phyloP scores from a whole-genome alignment of 2,888 invertebrate species.

The Polietes domitor region DNA sequence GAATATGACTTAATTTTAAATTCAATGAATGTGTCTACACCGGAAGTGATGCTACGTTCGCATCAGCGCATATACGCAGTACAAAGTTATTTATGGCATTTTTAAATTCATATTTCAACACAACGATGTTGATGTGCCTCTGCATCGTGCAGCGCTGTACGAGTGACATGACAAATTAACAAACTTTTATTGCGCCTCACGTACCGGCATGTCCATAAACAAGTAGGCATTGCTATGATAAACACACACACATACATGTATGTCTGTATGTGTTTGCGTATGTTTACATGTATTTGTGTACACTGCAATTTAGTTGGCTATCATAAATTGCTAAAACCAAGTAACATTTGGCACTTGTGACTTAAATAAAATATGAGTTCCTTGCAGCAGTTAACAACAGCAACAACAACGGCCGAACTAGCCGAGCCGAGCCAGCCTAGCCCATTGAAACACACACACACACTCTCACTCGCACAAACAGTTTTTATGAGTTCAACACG shows the following conservation, averaged over 20 bases:
- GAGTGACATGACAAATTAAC: constrained; percentile 7
- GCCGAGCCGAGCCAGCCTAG: not conserved
- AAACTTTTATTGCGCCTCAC: constrained; percentile 29
- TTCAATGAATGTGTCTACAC: not conserved
- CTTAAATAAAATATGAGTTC: constrained; percentile 52
- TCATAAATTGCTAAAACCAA: constrained; percentile 51
- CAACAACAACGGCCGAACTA: no score
- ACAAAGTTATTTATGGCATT: no score
- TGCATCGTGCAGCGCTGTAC: no score
- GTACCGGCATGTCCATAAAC: constrained; percentile 3
- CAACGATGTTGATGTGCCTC: not conserved
- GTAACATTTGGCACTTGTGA: constrained; percentile 50
- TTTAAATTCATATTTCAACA: not conserved
- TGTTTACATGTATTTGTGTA: constrained; percentile 24
- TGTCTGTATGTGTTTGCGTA: not conserved
- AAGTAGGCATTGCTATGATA: not conserved
- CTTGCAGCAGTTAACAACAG: constrained; percentile 31
- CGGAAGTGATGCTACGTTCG: not conserved
- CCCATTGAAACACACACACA: no score
- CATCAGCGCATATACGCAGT: no score
- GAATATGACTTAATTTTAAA: not conserved
- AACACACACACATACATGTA: not conserved
- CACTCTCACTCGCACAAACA: not conserved
- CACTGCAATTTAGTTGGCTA: constrained; percentile 40
- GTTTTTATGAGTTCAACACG: not conserved